Base-by-base conservation (phyloP, 2,113 vertebrate species). In the Helogale parvula region DNA sequence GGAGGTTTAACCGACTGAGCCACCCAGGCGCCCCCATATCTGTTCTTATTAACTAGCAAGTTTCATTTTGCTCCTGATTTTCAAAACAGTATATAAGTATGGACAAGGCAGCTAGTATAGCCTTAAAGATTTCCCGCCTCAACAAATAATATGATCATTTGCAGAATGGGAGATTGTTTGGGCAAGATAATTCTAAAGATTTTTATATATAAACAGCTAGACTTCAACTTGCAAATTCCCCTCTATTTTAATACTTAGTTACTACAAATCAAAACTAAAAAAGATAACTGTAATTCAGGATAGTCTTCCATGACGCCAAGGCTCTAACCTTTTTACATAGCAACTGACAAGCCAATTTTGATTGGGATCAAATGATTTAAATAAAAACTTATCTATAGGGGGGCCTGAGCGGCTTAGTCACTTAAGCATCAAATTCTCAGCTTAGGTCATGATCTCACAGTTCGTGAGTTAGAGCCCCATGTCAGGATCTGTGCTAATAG, bases 351-450 rank as follows among this genome's bases (percentile, higher is more conserved):
- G 29, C 47, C 63, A 81, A 19, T 68, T 88, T 66, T 94, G 3
- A 95, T 90, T 85, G 91, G 11, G 33, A 81, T 60, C 41, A 93
- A 95, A 95, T 82, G 38, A 92, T 91, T 47, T 93, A 93, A 47
- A 83, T 68, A 84, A 68, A 93, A 54, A 94, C 10, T 19, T 11
- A 47, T 47, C 19, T 60, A 25, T 76, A 92, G 21, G 57, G 21
- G 57, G 8, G 8, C 57, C 57, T 60, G 57, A 25, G 57, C 21
- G 8, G 21, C 57, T 3, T 7, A 60, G 57, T 60, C 57, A 60
- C 19, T 60, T 9, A 60, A 60, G 57, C 8, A 2, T 25, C 57
- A 7, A 17, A 23, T 21, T 60, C 19, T 21, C 21, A 23, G 57
- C 19, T 60, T 8, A 60, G 57, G 57, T 60, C 57, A 60, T 25